Base-by-base conservation (phyloP, 2,888 invertebrate species). In the Leptopterna dolabrata region DNA sequence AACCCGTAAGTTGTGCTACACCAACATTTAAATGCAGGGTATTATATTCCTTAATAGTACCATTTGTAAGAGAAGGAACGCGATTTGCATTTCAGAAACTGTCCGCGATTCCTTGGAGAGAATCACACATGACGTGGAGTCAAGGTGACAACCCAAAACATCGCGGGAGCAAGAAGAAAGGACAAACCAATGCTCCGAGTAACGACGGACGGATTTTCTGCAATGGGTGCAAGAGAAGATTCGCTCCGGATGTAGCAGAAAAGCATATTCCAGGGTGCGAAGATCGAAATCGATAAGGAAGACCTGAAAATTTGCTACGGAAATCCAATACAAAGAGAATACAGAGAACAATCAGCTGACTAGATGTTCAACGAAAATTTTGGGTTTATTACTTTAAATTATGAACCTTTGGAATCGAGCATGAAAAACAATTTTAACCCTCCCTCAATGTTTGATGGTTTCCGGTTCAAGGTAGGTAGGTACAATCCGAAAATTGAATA, bases 21-120 rank as follows among this genome's bases (percentile, higher is more conserved):
- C n/a, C n/a, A 70, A 27, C 16, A 70, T 19, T 11, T 7, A n/a
- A 70, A 55, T 55, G 55, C 24, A 6, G 24, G 24, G 2, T 6
- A 55, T 55, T 55, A 24, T 3, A 1, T 36, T 36, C 36, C 36
- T 36, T 7, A 2, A 36, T 7, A 36, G 36, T 7, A 36, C 7
- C n/a, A n/a, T 36, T 36, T 36, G 36, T 4, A 36, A 36, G 7
- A 4, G 36, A 36, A 4, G 36, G 36, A 73, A 43, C 36, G 43
- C 13, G 1, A 30, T 55, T 55, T 81, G 43, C 2, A 81, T 81
- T 83, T 13, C 85, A 85, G 85, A 73, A 30, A 45, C 27, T 85
- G 85, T 76, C 85, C 76, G n/a, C 73, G 73, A 76, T 85, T 85
- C 85, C 85, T 76, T 85, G 85, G 85, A 43, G 76, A 76, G 85